Percentiles rank a stretch among this genome's conserved stretches.
Evolutionary conservation across 2,888 invertebrate genomes (phyloP).

Genomic region (Ennomos quercinarius): DNA sequence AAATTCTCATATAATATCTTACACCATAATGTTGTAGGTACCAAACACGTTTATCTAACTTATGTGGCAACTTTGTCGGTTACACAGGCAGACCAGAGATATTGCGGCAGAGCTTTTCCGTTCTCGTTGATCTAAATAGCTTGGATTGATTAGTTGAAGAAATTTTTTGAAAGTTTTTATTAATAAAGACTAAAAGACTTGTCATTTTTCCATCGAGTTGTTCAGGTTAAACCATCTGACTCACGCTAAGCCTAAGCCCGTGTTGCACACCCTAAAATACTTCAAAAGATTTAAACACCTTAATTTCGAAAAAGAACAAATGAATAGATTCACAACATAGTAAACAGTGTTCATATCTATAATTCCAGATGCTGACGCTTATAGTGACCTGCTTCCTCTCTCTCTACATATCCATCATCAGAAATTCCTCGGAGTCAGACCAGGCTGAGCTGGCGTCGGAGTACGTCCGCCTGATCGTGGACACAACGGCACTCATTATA

Average conservation of each 20-base stretch:
- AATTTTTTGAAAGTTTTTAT: neutral
- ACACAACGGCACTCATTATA: slow-evolving; percentile 64
- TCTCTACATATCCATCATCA: slow-evolving; percentile 66
- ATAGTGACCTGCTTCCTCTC: slow-evolving; percentile 68
- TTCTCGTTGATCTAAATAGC: slow-evolving; percentile 11
- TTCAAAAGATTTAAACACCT: no score
- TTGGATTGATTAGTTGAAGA: slow-evolving; percentile 1
- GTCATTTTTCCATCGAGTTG: no score
- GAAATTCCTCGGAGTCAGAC: slow-evolving; percentile 50
- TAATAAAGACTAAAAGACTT: no score
- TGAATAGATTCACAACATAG: no score
- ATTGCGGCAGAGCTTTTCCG: slow-evolving; percentile 18
- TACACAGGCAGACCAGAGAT: slow-evolving; percentile 6
- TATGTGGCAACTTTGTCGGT: slow-evolving; percentile 12
- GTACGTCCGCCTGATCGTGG: slow-evolving; percentile 67
- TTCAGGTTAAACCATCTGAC: no score
- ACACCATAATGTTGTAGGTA: slow-evolving; percentile 1
- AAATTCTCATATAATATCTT: neutral
- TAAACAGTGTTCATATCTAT: neutral
- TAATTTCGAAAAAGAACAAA: no score
- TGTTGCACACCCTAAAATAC: no score
- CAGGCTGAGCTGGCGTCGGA: slow-evolving; percentile 58
- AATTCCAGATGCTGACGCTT: slow-evolving; percentile 68
- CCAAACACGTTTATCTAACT: slow-evolving; percentile 1
- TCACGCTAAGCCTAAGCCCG: no score